Evolutionary conservation across 2,888 invertebrate species (phyloP), one percentile per base, ranked within the genome.

Genomic region (Chrysopilus asiliformis): DNA sequence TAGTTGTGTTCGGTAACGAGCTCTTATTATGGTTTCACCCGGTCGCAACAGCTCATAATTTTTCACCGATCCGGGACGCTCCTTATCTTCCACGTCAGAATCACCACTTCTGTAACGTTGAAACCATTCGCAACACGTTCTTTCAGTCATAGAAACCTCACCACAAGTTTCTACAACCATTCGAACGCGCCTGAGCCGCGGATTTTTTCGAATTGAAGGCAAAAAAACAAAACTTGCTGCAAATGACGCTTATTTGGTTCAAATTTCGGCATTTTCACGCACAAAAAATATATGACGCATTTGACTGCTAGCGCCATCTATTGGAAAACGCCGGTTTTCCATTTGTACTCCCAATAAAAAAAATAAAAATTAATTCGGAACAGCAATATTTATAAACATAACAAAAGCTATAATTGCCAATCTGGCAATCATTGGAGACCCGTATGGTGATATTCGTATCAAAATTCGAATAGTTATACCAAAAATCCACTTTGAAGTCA

Each of bases 41-140:
- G 7, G 37, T 31, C 34, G 7, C 4, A 41, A 24, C n/a, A 41
- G 37, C 38, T 35, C 41, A 41, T 32, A 38, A 24, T 38, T 36
- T 34, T 36, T 32, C 17, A 34, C 34, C 28, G 17, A 27, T 13
- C 34, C 40, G 12, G 30, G 30, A 2, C 30, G 43, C 36, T 43
- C 36, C 13, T 44, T 41, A 39, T 44, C 43, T 33, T 33, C 33
- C 4, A 42, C 12, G 32, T 42, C 39, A 38, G 44, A 42, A 44
- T 43, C 36, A 24, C 31, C 34, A 42, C 29, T 43, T 41, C 36
- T 42, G 16, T 41, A 45, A 7, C 37, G 40, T 36, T 22, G 22
- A 10, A 22, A 22, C 22, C 22, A 22, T 22, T 22, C 22, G 22
- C 22, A 22, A 22, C 22, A 22, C 22, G 22, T 22, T 22, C 22